These are phyloP conservation scores for Eueremaeus valkanovi DNA, from an alignment of 2,888 invertebrate species.

Conservation along the genomic window DNA sequence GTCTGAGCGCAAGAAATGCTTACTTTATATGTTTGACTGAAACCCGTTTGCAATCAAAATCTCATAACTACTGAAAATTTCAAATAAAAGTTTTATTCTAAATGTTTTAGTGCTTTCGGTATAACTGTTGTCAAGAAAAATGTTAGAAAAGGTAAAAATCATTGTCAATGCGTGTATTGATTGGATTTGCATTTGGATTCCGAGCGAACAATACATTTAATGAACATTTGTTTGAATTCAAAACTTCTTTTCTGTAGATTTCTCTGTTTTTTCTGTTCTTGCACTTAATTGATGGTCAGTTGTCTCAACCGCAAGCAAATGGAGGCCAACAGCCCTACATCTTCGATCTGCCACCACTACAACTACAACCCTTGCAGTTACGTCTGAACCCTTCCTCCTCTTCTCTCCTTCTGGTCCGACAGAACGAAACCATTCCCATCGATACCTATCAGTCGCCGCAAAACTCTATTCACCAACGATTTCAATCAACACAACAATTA, in stretches of 20 bases:
- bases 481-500: no score
- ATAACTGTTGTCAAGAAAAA: no score
- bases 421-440: background rate
- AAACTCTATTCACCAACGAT: no score
- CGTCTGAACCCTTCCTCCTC: background rate
- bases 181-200: no score
- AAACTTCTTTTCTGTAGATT: background rate
- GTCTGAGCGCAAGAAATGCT: background rate
- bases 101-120: no score
- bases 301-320: background rate
- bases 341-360: slow-evolving; percentile 13
- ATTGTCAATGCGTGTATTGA: no score
- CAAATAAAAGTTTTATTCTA: no score
- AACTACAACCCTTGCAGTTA: slow-evolving; percentile 8
- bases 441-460: background rate
- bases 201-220: no score
- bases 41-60: background rate
- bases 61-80: background rate
- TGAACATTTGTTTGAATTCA: no score
- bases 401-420: background rate
- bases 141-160: no score
- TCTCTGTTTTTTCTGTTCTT: background rate
- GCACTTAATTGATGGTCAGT: background rate
- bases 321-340: background rate
- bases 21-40: background rate